phyloP scores from a whole-genome alignment of 2,888 invertebrate genomes.

The Pyrgus malvae region DNA sequence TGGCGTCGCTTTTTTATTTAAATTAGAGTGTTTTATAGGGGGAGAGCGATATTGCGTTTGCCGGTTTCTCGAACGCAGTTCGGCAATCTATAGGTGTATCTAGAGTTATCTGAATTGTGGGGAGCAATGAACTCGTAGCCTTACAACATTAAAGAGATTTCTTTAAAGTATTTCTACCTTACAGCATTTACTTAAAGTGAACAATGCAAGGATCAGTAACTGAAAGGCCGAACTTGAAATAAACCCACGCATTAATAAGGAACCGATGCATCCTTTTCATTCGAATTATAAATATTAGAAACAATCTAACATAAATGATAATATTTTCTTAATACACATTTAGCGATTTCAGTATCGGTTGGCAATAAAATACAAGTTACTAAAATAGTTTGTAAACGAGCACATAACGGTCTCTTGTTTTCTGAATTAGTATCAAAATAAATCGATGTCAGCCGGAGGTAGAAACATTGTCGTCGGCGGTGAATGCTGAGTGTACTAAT shows the following conservation, averaged over 20 bases:
- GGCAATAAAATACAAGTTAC: slow-evolving; percentile 10
- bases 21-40: slow-evolving; percentile 82
- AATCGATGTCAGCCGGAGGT: slow-evolving; percentile 48
- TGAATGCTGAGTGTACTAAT: slow-evolving; percentile 52
- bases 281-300: neutral
- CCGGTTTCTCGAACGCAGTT: slow-evolving; percentile 72
- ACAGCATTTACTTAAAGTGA: too few species aligned
- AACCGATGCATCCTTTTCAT: neutral
- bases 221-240: too few species aligned
- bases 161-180: neutral
- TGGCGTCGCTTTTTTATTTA: slow-evolving; percentile 82
- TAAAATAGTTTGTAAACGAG: slow-evolving; percentile 18
- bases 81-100: slow-evolving; percentile 52
- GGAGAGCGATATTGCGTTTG: slow-evolving; percentile 79
- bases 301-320: slow-evolving; percentile 28
- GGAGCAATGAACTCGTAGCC: slow-evolving; percentile 53
- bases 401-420: slow-evolving; percentile 20
- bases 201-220: too few species aligned
- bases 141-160: neutral
- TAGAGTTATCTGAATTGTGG: slow-evolving; percentile 41
- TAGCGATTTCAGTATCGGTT: neutral
- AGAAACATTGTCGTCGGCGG: slow-evolving; percentile 48
- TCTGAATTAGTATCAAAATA: slow-evolving; percentile 35
- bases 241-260: too few species aligned
- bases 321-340: slow-evolving; percentile 38